These are phyloP conservation scores for Baccha elongata DNA, from an alignment of 2,888 invertebrate genomes.

Conservation along the genomic window DNA sequence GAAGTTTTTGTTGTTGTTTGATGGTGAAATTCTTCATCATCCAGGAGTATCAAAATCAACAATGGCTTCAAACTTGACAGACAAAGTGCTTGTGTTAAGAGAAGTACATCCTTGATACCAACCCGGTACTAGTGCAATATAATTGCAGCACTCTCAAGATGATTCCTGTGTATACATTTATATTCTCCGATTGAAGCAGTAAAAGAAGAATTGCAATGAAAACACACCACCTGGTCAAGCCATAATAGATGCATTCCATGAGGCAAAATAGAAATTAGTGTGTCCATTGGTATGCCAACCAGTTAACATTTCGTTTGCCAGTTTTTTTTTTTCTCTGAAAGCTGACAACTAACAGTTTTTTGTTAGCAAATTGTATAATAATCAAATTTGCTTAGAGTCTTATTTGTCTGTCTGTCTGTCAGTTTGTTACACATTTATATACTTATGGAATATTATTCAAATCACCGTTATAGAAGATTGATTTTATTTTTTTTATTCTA, in stretches of 20 bases:
- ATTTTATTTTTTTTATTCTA: constrained; percentile 47
- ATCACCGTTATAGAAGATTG: constrained; percentile 31
- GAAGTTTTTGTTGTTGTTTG: not conserved
- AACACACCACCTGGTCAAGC: constrained; percentile 51
- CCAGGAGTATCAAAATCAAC: constrained; percentile 29
- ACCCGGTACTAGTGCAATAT: constrained; percentile 23
- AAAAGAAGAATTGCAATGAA: constrained; percentile 4
- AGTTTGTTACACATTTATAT: constrained; percentile 17
- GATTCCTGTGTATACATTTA: constrained; percentile 30
- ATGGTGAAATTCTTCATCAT: constrained; percentile 25
- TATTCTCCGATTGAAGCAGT: not conserved
- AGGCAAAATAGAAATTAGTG: constrained; percentile 69
- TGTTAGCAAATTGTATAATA: constrained; percentile 63
- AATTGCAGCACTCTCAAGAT: constrained; percentile 58
- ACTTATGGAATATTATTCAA: constrained; percentile 4
- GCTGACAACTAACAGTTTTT: constrained; percentile 59
- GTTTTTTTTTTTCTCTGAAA: not conserved
- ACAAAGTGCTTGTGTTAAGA: constrained; percentile 24
- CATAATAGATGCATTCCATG: constrained; percentile 49
- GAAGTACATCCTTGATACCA: constrained; percentile 31
- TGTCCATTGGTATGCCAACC: constrained; percentile 59
- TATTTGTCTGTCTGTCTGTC: constrained; percentile 37
- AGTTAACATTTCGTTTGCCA: constrained; percentile 34
- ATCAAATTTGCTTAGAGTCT: constrained; percentile 56
- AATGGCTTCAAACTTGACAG: constrained; percentile 55